Base-by-base conservation (phyloP, 2,888 invertebrate genomes). In the Eupithecia pulchellata region DNA sequence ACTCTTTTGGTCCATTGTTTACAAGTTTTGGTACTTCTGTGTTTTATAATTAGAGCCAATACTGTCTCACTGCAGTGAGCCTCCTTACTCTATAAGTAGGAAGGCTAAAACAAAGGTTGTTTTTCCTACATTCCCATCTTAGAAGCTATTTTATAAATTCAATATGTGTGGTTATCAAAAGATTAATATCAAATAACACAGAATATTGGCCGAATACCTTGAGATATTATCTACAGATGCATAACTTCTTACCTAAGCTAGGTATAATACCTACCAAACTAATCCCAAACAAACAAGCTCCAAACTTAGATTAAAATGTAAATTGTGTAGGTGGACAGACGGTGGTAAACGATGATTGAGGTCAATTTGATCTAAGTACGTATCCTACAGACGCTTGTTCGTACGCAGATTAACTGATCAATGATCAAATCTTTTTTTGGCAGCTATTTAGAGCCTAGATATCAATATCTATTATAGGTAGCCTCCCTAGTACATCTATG, bases 221-320 rank as follows among this genome's bases (percentile, higher is more conserved):
- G 8, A 20, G 42, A n/a, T 20, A 42, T 42, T n/a, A 42, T 47
- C 47, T 20, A 20, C 20, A 20, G 20, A 9, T 47, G 11, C 47
- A n/a, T 47, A 47, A 4, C 20, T 20, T 1, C 47, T 20, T 20
- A 47, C 11, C 11, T 42, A 9, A 47, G 20, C 20, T 20, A 2
- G 20, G 42, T 20, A 47, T 47, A 47, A 47, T 47, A 47, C 47
- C 47, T 20, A 47, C 47, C 47, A 47, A 47, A 47, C 47, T 60
- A 64, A 64, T 47, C 30, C 39, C 20, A 29, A 57, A 17, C 58
- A 58, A 64, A 64, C 64, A 34, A 34, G 36, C 34, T 52, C 62
- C 25, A 17, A 68, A 68, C 64, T 64, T 64, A 39, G 20, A 68
- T 47, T 63, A 66, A 58, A 27, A 58, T 64, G 60, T 32, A 27